Conservation (phyloP, 2,888 invertebrate species). For the Metalampra italica region DNA sequence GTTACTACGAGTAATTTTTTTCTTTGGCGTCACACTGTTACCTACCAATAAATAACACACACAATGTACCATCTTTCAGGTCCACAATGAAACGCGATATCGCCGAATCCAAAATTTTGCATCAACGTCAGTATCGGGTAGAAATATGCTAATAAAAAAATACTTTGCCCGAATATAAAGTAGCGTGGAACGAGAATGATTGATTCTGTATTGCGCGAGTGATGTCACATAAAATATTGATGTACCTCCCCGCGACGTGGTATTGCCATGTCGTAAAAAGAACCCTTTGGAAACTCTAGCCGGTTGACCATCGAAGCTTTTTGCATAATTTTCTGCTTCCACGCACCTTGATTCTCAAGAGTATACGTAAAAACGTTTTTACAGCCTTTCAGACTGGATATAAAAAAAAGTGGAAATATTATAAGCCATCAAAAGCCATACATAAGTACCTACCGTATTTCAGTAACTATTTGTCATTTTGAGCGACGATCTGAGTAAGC, state of each 20-base stretch:
- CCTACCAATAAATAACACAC: too few relatives aligned
- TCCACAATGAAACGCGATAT: conserved; percentile 23
- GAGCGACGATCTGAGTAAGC: too few relatives aligned
- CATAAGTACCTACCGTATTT: too few relatives aligned
- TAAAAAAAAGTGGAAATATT: too few relatives aligned
- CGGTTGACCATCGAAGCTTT: conserved; percentile 56
- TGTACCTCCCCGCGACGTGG: conserved; percentile 9
- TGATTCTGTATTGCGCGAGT: conserved; percentile 42
- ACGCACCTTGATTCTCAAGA: conserved; percentile 60
- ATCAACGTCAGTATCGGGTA: conserved; percentile 17
- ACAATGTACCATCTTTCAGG: too few relatives aligned
- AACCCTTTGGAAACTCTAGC: conserved; percentile 21
- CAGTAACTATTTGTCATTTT: too few relatives aligned
- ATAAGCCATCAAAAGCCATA: too few relatives aligned
- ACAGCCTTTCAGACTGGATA: neutral
- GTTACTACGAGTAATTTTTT: too few relatives aligned
- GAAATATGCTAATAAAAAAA: conserved; percentile 32
- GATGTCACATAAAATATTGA: conserved; percentile 55
- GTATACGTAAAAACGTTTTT: conserved; percentile 16
- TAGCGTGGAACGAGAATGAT: conserved; percentile 41
- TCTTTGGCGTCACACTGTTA: too few relatives aligned
- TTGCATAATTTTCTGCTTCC: conserved; percentile 63
- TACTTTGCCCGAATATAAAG: conserved; percentile 52
- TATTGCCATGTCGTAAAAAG: conserved; percentile 38
- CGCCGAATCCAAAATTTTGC: conserved; percentile 29